Base-by-base conservation (phyloP, 2,113 vertebrate species). In the Spea multiplicata region DNA sequence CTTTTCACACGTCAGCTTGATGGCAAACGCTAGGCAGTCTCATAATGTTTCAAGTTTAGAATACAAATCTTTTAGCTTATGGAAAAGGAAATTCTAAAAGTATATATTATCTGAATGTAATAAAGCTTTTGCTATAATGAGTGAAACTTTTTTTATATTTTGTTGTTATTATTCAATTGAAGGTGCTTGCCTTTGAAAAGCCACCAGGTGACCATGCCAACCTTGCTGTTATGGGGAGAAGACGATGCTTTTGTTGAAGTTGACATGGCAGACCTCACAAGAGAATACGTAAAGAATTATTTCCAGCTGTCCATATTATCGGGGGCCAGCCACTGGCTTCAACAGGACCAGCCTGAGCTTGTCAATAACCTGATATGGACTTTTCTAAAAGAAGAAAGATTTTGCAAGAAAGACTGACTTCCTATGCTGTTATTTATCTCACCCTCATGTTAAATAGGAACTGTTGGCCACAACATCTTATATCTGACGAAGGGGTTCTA, bases 301-400 rank as follows among this genome's bases (percentile, higher is more conserved):
- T 97, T 99, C 88, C 93, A 96, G 81, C 93, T 98, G 80, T 97
- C 95, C 84, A 93, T 98, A 86, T 93, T 99, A 82, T 97, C 96
- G 12, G 95, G 96, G 74, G 95, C 95, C 76, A 97, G 97, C 68
- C 97, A 99, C 44, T 98, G 97, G 97, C 94, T 99, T 85, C 97
- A 99, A 87, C 96, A 99, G 89, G 96, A 99, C 89, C 96, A 98
- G 88, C 96, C 97, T 5, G 94, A 99, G 69, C 95, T 97, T 61
- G 96, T 99, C 69, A 99, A 99, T 90, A 96, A 94, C 82, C 90
- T 99, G 88, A 98, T 98, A 90, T 98, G 97, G 97, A 98, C 95
- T 82, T 99, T 99, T 91, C 91, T 99, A 76, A 97, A 97, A 85
- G 96, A 98, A 88, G 94, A 96, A 81, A 92, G 91, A 83, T 92